Evolutionary conservation across 2,888 invertebrate genomes (phyloP), one percentile per base, ranked within the genome.

Genomic region (Empis livida): DNA sequence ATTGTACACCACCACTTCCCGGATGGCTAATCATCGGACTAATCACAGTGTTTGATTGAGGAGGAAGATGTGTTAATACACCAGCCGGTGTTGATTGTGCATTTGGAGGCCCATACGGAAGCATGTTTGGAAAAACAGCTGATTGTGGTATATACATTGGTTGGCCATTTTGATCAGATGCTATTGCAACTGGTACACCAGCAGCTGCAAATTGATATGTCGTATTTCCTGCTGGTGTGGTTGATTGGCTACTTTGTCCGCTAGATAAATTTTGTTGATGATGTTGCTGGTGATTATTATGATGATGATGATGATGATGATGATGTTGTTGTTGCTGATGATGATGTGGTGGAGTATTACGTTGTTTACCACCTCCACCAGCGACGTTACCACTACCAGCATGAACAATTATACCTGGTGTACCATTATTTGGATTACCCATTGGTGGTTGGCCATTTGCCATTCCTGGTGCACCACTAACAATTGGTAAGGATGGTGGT

Each of bases 101-200:
- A 32, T 23, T 46, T 15, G 51, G 49, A 39, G 57, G 52, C 14
- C 53, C 51, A 50, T 69, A 69, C 37, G 67, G 69, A 55, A 68
- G 65, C 58, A 69, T 61, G 48, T 67, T 59, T 48, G 66, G 63
- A 54, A 68, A 65, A 20, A 68, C 59, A 39, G 67, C 63, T 47
- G 67, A 65, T 53, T 66, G 68, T 13, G 67, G 67, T 56, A 69
- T 56, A 51, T 68, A 69, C 57, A 68, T 62, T 10, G 66, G 47
- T 10, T 65, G 56, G 41, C 61, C 56, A 52, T 53, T 55, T 9
- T 54, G 52, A 40, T 57, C 56, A 27, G 56, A 48, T 44, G 60
- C 54, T 48, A 57, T 50, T 37, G 58, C 49, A 27, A 57, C 53
- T 31, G 56, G 54, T 48, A 57, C 52, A 46, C 60, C 58, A 30